Evolutionary conservation across 2,797 vertebrate genomes (phyloP).

Genomic region (Sebastes flavidus): DNA sequence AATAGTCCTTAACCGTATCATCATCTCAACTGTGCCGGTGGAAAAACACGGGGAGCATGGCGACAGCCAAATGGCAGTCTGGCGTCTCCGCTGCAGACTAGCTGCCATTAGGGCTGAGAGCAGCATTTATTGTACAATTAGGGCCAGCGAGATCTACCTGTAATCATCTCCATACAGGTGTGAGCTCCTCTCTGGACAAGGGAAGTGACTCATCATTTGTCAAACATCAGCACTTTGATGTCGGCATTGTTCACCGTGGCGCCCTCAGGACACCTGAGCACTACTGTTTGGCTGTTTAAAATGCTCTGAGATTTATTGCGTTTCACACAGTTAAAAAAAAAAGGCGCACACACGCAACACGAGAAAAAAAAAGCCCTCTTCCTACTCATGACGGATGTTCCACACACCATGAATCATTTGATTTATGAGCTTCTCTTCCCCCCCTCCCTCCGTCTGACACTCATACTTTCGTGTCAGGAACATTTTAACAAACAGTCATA

Average conservation of each 20-base stretch:
- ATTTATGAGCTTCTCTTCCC: conserved; percentile 65
- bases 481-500: conserved; percentile 74
- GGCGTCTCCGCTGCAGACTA: conserved; percentile 91
- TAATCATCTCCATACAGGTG: conserved; percentile 96
- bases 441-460: conserved; percentile 71
- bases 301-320: conserved; percentile 83
- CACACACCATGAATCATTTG: conserved; percentile 81
- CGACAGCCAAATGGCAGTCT: conserved; percentile 94
- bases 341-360: conserved; percentile 36
- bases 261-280: conserved; percentile 77
- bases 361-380: conserved; percentile 46
- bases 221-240: conserved; percentile 85
- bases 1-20: conserved; percentile 88
- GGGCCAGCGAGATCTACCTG: conserved; percentile 91
- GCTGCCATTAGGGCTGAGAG: conserved; percentile 93
- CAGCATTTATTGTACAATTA: conserved; percentile 98
- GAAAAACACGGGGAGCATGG: conserved; percentile 89
- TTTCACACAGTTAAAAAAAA: conserved; percentile 63
- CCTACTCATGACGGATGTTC: conserved; percentile 78
- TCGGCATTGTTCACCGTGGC: conserved; percentile 78
- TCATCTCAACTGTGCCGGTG: conserved; percentile 86
- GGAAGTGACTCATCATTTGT: conserved; percentile 90
- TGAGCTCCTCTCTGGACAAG: conserved; percentile 87
- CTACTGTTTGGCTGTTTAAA: conserved; percentile 75
- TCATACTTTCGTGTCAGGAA: conserved; percentile 76